Evolutionary conservation across 2,113 vertebrate species (phyloP).

Genomic region (Eretmochelys imbricata): DNA sequence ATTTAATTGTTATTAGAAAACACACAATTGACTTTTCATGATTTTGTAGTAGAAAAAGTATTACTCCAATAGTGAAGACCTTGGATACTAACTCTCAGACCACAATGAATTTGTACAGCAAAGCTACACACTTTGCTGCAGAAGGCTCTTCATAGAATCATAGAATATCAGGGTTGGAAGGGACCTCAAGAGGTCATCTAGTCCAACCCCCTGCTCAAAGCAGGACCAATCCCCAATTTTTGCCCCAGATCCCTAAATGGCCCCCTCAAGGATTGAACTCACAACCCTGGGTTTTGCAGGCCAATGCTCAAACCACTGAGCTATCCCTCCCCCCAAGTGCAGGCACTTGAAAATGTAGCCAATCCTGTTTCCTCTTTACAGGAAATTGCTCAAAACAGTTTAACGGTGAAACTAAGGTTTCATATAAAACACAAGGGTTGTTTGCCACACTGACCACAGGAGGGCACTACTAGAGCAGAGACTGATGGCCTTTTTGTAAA

Average conservation of each 20-base stretch:
- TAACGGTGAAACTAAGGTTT: neutral
- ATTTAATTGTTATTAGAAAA: neutral
- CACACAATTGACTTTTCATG: neutral
- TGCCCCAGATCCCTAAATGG: too few relatives aligned
- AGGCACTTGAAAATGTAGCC: too few relatives aligned
- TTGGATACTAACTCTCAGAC: neutral
- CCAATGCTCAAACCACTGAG: too few relatives aligned
- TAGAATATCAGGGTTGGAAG: too few relatives aligned
- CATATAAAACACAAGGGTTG: neutral
- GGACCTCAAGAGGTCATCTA: too few relatives aligned
- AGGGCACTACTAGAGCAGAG: conserved; percentile 29
- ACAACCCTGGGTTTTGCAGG: too few relatives aligned
- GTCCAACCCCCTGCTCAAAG: too few relatives aligned
- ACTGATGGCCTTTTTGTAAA: neutral
- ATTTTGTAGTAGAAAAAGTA: neutral
- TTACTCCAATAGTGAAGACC: neutral
- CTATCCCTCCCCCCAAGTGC: too few relatives aligned
- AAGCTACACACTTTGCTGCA: neutral
- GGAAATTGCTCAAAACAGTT: fast-evolving
- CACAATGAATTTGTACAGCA: neutral
- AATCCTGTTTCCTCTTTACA: neutral
- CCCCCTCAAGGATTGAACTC: too few relatives aligned
- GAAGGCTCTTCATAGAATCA: neutral
- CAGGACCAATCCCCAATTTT: too few relatives aligned
- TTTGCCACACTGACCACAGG: conserved; percentile 12